These are phyloP conservation scores for Boloria selene DNA, from an alignment of 2,888 invertebrate genomes.

Conservation along the genomic window DNA sequence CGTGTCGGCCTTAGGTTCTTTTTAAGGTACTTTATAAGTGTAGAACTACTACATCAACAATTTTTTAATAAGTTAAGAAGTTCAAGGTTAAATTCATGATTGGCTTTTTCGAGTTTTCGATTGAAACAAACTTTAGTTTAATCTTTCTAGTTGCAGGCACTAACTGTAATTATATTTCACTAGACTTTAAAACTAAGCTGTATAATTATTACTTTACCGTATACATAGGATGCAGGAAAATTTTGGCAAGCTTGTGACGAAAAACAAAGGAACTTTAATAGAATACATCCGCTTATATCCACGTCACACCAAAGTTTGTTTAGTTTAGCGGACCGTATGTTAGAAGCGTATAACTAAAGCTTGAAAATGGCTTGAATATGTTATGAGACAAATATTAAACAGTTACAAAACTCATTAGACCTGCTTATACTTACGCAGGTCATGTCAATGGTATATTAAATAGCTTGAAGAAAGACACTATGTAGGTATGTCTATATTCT, in stretches of 20 bases:
- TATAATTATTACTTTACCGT: too few species aligned
- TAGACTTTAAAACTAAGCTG: too few species aligned
- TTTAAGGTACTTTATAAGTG: too few species aligned
- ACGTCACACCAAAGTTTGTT: conserved; percentile 18
- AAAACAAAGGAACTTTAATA: conserved; percentile 14
- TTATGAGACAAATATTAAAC: conserved; percentile 37
- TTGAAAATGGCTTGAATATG: conserved; percentile 30
- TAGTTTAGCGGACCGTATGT: conserved; percentile 28
- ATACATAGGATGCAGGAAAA: not conserved
- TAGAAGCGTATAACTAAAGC: conserved; percentile 29
- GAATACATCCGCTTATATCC: conserved; percentile 15
- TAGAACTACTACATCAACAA: too few species aligned
- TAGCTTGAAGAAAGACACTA: not conserved
- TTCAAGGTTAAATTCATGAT: too few species aligned
- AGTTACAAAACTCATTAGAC: conserved; percentile 31
- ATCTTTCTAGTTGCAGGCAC: too few species aligned
- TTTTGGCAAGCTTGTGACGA: conserved; percentile 1
- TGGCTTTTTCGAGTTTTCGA: too few species aligned
- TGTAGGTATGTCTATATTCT: too few species aligned
- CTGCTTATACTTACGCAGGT: conserved; percentile 10
- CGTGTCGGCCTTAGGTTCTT: too few species aligned
- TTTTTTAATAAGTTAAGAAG: too few species aligned
- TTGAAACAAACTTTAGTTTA: too few species aligned
- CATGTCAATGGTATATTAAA: conserved; percentile 1
- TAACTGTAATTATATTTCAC: too few species aligned